Percentiles rank a stretch among this genome's conserved stretches.
phyloP scores from a whole-genome alignment of 2,888 invertebrate genomes.

The Xestoiulus laeticollis region DNA sequence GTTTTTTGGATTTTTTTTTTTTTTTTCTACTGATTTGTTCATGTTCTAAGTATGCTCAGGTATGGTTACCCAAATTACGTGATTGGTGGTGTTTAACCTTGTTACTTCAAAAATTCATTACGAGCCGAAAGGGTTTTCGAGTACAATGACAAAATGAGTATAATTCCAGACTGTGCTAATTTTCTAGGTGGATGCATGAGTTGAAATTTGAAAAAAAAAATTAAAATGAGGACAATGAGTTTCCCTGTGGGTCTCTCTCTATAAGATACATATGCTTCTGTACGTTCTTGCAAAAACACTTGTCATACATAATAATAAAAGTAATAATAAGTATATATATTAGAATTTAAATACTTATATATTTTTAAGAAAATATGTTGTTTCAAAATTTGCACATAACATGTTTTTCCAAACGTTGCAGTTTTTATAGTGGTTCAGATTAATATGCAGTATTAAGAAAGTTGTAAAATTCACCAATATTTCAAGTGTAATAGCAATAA shows the following conservation, averaged over 20 bases:
- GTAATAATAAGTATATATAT: too few species aligned
- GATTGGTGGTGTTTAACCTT: slow-evolving; percentile 1
- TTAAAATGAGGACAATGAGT: slow-evolving; percentile 11
- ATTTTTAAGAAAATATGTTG: too few species aligned
- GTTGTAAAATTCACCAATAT: too few species aligned
- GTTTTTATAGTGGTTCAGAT: too few species aligned
- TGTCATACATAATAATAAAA: neutral
- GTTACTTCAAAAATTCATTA: slow-evolving; percentile 32
- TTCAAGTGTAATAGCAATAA: too few species aligned
- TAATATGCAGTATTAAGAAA: too few species aligned
- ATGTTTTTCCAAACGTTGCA: too few species aligned
- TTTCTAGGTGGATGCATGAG: slow-evolving; percentile 9
- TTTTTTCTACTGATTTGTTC: too few species aligned
- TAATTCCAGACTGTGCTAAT: slow-evolving; percentile 19
- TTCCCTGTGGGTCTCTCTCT: neutral
- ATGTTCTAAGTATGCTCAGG: neutral
- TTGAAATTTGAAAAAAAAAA: neutral
- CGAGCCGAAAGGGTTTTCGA: neutral
- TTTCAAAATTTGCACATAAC: too few species aligned
- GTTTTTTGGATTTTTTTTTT: neutral
- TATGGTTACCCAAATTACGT: slow-evolving; percentile 13
- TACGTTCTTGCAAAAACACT: neutral
- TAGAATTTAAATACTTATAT: too few species aligned
- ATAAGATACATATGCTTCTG: neutral
- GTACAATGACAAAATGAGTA: slow-evolving; percentile 20